Conservation (phyloP, 2,113 vertebrate species). For the Chaetops frenatus region DNA sequence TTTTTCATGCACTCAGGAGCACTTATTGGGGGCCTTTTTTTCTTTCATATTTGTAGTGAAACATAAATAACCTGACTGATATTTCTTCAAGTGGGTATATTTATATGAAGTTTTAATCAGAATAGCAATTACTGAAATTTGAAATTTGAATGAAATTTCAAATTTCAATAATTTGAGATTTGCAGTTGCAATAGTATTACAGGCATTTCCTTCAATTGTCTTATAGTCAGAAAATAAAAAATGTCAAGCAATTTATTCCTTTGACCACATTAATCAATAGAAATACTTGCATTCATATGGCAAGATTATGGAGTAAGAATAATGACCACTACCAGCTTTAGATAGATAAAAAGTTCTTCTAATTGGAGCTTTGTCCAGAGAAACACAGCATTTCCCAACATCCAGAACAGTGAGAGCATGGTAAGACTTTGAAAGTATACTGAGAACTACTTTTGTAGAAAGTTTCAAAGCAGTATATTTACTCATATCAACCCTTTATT, state of each 20-base stretch:
- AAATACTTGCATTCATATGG: background rate
- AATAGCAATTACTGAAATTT: slow-evolving; percentile 3
- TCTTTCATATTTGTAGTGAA: slow-evolving; percentile 26
- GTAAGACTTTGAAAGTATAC: background rate
- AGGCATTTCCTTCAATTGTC: background rate
- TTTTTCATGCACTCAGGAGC: background rate
- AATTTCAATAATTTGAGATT: background rate
- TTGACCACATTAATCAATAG: background rate
- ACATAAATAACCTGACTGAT: background rate
- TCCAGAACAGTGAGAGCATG: background rate
- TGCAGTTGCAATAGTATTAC: background rate
- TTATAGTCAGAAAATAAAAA: background rate
- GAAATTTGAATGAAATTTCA: too few relatives aligned
- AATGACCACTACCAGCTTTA: background rate
- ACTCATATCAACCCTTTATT: background rate
- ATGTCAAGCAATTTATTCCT: background rate
- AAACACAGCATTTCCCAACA: background rate
- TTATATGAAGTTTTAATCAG: slow-evolving; percentile 3
- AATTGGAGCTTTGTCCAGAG: background rate
- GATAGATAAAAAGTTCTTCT: background rate
- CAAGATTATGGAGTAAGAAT: background rate
- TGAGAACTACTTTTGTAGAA: background rate
- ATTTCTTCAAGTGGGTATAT: slow-evolving; percentile 24
- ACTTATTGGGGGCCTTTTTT: background rate
- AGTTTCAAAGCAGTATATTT: background rate